A percentile compares a stretch with the other conserved stretches of the same genome.
These are phyloP conservation scores for Pachymerium ferrugineum DNA, from an alignment of 2,888 invertebrate species.

Conservation along the genomic window DNA sequence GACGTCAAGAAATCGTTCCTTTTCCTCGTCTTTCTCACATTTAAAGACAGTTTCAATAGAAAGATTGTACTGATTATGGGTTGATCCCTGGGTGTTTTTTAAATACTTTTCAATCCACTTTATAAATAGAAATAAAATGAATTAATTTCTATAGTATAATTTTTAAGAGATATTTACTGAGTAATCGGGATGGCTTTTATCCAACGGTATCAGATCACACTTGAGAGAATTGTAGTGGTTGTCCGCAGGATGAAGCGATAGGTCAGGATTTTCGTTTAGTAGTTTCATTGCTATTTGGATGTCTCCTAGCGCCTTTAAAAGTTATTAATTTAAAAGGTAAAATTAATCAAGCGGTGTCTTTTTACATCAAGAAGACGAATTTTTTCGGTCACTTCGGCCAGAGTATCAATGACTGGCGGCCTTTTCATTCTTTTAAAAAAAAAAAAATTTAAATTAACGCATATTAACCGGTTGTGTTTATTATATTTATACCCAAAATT, in stretches of 20 bases:
- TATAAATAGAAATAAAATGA: conserved; percentile 34
- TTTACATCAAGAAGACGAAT: conserved; percentile 49
- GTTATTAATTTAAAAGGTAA: neutral
- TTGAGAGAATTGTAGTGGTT: conserved; percentile 49
- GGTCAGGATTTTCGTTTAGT: conserved; percentile 44
- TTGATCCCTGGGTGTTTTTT: conserved; percentile 50
- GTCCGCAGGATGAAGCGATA: conserved; percentile 48
- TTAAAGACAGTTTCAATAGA: conserved; percentile 48
- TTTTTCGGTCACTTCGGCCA: conserved; percentile 47
- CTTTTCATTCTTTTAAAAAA: conserved; percentile 48
- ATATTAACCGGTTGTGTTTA: too few relatives aligned
- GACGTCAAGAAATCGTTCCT: conserved; percentile 44
- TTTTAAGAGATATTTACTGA: conserved; percentile 42
- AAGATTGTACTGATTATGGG: conserved; percentile 51
- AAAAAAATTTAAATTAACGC: neutral
- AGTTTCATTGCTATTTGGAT: conserved; percentile 51
- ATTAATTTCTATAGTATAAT: neutral
- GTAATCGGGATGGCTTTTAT: conserved; percentile 43
- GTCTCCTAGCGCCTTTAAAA: conserved; percentile 47
- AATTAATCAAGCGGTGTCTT: too few relatives aligned
- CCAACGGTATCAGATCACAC: conserved; percentile 47
- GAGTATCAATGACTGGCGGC: conserved; percentile 50
- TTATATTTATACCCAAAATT: conserved; percentile 48
- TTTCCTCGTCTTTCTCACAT: conserved; percentile 46
- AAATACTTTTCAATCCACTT: conserved; percentile 50